Percentiles rank a stretch among this genome's conserved stretches.
phyloP scores from a whole-genome alignment of 2,797 vertebrate species.

The Cephalopachus bancanus region DNA sequence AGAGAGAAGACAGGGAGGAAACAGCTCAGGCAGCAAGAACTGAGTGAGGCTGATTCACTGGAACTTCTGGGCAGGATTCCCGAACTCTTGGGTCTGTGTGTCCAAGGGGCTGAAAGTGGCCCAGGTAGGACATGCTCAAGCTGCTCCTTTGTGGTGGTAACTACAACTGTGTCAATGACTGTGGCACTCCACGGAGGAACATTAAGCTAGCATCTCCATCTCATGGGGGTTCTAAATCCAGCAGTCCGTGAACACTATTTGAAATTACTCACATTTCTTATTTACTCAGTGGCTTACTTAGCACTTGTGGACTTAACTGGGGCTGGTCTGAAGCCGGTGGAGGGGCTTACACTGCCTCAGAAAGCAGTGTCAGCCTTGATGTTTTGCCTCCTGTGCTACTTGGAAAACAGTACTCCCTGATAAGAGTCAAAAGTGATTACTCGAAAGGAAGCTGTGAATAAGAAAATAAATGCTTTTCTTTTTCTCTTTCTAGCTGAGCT shows the following conservation, averaged over 20 bases:
- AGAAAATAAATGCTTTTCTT: slow-evolving; percentile 12
- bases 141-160: too few relatives aligned
- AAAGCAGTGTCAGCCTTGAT: rapidly evolving
- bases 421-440: not conserved
- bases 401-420: slow-evolving; percentile 13
- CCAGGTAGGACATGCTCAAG: not conserved
- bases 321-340: not conserved
- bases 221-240: not conserved
- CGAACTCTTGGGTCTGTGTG: not conserved
- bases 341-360: not conserved
- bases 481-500: slow-evolving; percentile 24
- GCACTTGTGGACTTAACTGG: rapidly evolving
- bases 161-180: rapidly evolving
- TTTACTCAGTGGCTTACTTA: not conserved
- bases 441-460: not conserved
- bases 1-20: not conserved
- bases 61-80: not conserved
- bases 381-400: not conserved
- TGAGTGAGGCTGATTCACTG: rapidly evolving
- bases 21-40: not conserved
- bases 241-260: not conserved
- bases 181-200: not conserved
- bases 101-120: not conserved
- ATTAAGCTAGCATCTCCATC: too few relatives aligned
- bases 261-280: not conserved